Evolutionary conservation across 1,140 invertebrate species (phyloP).

Genomic region (Cydia pomonella): DNA sequence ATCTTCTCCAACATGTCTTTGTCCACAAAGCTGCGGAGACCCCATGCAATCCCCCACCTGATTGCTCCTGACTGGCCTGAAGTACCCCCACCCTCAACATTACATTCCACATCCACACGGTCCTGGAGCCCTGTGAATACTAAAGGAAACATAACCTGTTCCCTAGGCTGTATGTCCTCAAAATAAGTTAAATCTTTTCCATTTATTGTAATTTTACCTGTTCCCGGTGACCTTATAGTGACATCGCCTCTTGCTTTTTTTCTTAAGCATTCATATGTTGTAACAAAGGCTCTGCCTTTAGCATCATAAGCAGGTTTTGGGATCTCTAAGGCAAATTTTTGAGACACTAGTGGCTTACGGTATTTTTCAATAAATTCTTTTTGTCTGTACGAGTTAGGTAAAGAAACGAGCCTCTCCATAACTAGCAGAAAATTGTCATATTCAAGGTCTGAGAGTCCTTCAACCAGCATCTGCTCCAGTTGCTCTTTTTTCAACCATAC

Average conservation of each 20-base stretch:
- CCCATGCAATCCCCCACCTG: constrained; percentile 91
- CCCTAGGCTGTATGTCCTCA: constrained; percentile 84
- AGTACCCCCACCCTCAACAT: constrained; percentile 85
- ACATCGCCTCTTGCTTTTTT: constrained; percentile 87
- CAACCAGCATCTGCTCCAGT: constrained; percentile 86
- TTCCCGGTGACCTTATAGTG: constrained; percentile 87
- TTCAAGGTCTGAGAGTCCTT: constrained; percentile 86
- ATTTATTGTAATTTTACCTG: constrained; percentile 92
- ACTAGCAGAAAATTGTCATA: constrained; percentile 88
- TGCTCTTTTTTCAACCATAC: constrained; percentile 86
- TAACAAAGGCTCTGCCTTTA: constrained; percentile 85
- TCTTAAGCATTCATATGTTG: constrained; percentile 86
- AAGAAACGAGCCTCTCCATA: constrained; percentile 85
- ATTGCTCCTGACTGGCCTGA: constrained; percentile 92
- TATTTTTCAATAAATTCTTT: constrained; percentile 88
- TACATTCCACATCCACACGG: constrained; percentile 92
- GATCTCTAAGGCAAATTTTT: constrained; percentile 80
- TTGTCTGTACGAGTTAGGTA: constrained; percentile 86
- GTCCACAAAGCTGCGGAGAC: constrained; percentile 91
- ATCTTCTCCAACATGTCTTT: constrained; percentile 89
- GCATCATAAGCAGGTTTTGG: constrained; percentile 85
- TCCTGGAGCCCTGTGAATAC: constrained; percentile 88
- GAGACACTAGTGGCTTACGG: constrained; percentile 80
- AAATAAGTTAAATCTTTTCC: constrained; percentile 90
- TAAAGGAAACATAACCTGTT: constrained; percentile 93